These are phyloP conservation scores for Corythornis vintsioides DNA, from an alignment of 2,113 vertebrate genomes.

Conservation along the genomic window DNA sequence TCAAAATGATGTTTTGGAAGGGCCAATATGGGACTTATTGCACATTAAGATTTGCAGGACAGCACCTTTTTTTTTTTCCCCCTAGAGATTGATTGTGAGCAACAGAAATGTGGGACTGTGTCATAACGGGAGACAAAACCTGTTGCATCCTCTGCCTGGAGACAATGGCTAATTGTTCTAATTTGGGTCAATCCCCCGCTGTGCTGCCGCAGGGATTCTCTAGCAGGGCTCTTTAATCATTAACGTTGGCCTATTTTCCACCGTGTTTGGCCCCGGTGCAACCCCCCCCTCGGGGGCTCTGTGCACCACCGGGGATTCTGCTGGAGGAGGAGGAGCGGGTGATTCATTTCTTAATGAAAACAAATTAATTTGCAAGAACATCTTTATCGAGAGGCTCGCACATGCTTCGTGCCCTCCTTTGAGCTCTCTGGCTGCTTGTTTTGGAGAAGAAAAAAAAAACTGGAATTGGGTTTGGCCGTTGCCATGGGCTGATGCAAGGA, in stretches of 20 bases:
- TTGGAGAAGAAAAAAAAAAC: neutral
- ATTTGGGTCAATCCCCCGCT: constrained; percentile 32
- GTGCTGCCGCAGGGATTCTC: constrained; percentile 21
- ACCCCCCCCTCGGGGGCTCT: neutral
- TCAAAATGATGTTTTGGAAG: neutral
- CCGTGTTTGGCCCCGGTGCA: neutral
- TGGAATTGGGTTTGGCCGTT: accelerated
- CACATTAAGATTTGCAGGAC: neutral
- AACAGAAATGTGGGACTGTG: neutral
- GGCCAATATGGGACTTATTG: neutral
- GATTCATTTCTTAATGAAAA: neutral
- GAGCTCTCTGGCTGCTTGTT: neutral
- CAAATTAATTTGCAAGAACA: neutral
- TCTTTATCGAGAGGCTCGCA: neutral
- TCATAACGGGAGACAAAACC: neutral
- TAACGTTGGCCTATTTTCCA: neutral
- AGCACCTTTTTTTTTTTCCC: neutral
- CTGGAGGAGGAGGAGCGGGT: neutral
- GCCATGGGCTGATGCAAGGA: accelerated
- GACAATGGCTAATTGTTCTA: constrained; percentile 57
- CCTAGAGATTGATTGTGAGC: neutral
- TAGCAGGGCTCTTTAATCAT: neutral
- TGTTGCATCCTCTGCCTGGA: neutral
- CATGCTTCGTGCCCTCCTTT: accelerated
- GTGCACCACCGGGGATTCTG: neutral